Base-by-base conservation (phyloP, 2,113 vertebrate species). In the Bombycilla garrulus region DNA sequence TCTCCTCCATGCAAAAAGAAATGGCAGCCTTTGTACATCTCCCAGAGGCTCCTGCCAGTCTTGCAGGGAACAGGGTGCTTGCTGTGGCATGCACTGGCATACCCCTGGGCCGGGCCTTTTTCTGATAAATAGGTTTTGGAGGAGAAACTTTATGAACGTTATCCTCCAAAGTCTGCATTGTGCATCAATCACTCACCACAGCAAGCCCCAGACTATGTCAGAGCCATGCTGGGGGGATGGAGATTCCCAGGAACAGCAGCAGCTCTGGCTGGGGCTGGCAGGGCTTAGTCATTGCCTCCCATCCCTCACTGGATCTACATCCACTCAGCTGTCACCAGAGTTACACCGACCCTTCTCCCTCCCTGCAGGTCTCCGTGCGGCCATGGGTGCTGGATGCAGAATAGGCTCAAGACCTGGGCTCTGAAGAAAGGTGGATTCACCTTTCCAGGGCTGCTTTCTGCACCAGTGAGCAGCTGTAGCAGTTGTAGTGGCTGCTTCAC, bases 101-200 rank as follows among this genome's bases (percentile, higher is more conserved):
- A 35, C 3, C 11, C 12, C 47, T n/a, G 28, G 10, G 17, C 45
- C 0, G 0, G 25, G 11, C 4, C 1, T 60, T 73, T 40, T 36
- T 7, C 53, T 54, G 33, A 67, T 31, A 36, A 67, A 70, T 12
- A 79, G 20, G 5, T 67, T 86, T 79, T 72, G 42, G 44, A 76
- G 67, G 25, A 74, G n/a, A 60, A 62, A 60, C 44, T 72, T 95
- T 66, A 38, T 51, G 48, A 90, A 62, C 18, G 4, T 83, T 45
- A 22, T 83, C 42, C 38, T 71, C 42, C 48, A 11, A 54, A 35
- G 58, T 58, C 53, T 62, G 42, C 56, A 70, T 15, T 2, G 9
- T 29, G 36, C 53, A 82, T 47, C 80, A 70, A 25, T 40, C 1
- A 5, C 66, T 80, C 8, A 4, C 21, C 31, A 29, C 33, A 77